phyloP scores from a whole-genome alignment of 1,140 invertebrate genomes.

The Papilio glaucus region DNA sequence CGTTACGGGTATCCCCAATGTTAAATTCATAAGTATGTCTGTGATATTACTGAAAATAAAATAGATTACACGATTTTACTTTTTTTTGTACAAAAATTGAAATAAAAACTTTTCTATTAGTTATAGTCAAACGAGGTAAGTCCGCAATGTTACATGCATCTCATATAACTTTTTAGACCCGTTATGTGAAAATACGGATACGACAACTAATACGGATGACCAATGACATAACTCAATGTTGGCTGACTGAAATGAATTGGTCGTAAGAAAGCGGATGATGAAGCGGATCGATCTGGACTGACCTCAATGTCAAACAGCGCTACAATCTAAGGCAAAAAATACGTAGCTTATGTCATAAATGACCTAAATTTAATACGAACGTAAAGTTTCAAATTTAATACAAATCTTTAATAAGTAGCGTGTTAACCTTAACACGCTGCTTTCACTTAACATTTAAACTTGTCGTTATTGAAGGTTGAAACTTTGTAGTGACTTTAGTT shows the following conservation, averaged over 20 bases:
- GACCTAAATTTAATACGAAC: too few relatives aligned
- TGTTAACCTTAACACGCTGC: conserved; percentile 3
- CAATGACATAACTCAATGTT: not conserved
- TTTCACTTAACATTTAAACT: not conserved
- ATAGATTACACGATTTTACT: too few relatives aligned
- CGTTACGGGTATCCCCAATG: too few relatives aligned
- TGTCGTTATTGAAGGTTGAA: conserved; percentile 3
- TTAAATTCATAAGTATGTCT: too few relatives aligned
- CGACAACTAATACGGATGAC: not conserved
- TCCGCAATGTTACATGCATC: not conserved
- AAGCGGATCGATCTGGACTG: not conserved
- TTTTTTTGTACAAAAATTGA: too few relatives aligned
- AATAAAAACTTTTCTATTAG: too few relatives aligned
- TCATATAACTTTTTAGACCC: not conserved
- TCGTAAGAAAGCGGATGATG: not conserved
- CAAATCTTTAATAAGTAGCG: not conserved
- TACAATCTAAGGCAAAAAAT: too few relatives aligned
- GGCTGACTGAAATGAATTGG: not conserved
- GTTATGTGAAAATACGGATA: not conserved
- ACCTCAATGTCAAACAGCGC: not conserved
- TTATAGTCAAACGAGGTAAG: too few relatives aligned
- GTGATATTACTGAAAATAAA: too few relatives aligned
- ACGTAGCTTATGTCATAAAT: too few relatives aligned
- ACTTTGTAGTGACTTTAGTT: not conserved
- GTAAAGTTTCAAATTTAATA: too few relatives aligned